A percentile compares a stretch with the other conserved stretches of the same genome.
Conservation (phyloP, 2,888 invertebrate species). For the Microplitis manilae region DNA sequence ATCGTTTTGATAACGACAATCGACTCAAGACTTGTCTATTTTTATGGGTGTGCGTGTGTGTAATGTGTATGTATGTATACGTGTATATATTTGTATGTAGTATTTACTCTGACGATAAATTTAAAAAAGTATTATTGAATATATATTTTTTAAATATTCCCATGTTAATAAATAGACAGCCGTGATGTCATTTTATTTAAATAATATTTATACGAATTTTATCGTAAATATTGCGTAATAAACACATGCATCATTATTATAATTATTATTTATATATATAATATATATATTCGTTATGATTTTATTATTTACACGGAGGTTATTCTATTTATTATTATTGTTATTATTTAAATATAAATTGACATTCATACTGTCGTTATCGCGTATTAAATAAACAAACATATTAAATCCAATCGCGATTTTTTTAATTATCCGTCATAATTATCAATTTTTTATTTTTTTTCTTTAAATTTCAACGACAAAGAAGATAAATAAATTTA, state of each 20-base stretch:
- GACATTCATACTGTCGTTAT: constrained; percentile 1
- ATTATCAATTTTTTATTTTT: background rate
- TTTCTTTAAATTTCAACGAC: background rate
- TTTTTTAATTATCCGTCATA: background rate
- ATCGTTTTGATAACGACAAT: background rate
- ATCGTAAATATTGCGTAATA: background rate
- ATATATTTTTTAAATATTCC: background rate
- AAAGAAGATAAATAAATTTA: background rate
- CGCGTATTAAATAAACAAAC: background rate
- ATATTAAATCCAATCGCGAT: background rate
- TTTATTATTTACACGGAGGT: constrained; percentile 25
- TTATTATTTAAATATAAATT: background rate
- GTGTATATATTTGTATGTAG: background rate
- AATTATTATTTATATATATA: constrained; percentile 14
- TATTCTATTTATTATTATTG: background rate
- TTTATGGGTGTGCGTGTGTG: background rate
- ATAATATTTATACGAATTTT: background rate
- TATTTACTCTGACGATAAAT: background rate
- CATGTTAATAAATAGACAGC: background rate
- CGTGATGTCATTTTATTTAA: background rate
- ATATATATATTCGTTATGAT: constrained; percentile 14
- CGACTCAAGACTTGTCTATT: background rate
- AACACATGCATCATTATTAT: constrained; percentile 5
- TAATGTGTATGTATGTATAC: background rate
- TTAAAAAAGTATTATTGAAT: too few relatives aligned